These are phyloP conservation scores for Nebria brevicollis DNA, from an alignment of 2,888 invertebrate genomes.

Conservation along the genomic window DNA sequence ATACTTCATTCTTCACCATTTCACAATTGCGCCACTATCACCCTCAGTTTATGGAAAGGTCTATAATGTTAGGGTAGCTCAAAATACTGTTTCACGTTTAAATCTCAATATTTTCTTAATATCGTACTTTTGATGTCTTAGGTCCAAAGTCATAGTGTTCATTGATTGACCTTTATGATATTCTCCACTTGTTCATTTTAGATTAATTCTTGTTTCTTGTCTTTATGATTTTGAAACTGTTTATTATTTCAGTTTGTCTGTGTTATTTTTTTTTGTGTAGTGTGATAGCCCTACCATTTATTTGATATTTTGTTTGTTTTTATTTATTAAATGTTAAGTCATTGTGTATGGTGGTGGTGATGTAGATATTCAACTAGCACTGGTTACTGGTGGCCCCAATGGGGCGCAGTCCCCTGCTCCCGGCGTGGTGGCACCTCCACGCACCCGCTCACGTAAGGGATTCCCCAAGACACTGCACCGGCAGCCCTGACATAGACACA, in stretches of 20 bases:
- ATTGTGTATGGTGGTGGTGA: constrained; percentile 42
- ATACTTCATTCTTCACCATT: too few species aligned
- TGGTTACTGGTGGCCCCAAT: constrained; percentile 31
- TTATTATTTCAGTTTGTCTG: background rate
- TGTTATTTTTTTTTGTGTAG: constrained; percentile 17
- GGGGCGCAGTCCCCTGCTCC: constrained; percentile 43
- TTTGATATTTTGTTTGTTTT: constrained; percentile 19
- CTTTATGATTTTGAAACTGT: constrained; percentile 8
- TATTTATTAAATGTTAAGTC: constrained; percentile 16
- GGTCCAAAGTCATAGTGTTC: too few species aligned
- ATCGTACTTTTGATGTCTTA: background rate
- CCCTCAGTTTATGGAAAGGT: background rate
- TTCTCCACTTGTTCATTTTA: background rate
- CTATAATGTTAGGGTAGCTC: background rate
- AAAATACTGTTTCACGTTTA: too few species aligned
- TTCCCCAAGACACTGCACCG: constrained; percentile 38
- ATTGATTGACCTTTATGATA: too few species aligned
- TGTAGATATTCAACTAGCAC: constrained; percentile 46
- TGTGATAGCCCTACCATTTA: constrained; percentile 17
- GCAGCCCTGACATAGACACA: constrained; percentile 46
- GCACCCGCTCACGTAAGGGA: constrained; percentile 40
- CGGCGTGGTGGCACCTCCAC: constrained; percentile 44
- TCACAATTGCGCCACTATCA: too few species aligned
- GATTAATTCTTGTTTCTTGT: constrained; percentile 7
- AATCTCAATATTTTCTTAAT: too few species aligned